phyloP scores from a whole-genome alignment of 1,140 invertebrate genomes.

The Tribolium castaneum region DNA sequence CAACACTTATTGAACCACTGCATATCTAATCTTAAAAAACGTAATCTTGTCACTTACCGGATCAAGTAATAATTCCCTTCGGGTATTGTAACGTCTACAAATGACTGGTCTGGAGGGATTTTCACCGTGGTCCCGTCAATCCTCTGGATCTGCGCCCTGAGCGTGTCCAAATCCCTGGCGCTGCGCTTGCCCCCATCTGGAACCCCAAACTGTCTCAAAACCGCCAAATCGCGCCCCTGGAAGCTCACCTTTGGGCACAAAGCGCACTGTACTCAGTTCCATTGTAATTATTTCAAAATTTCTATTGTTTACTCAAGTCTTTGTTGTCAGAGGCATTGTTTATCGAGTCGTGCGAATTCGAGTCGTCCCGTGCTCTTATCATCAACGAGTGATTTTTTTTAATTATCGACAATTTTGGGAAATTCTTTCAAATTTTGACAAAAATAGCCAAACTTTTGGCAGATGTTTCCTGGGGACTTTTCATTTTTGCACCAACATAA shows the following conservation, averaged over 20 bases:
- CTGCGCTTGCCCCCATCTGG: slow-evolving; percentile 49
- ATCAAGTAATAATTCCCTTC: slow-evolving; percentile 58
- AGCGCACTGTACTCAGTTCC: slow-evolving; percentile 49
- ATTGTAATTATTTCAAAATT: slow-evolving; percentile 14
- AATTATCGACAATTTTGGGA: background rate
- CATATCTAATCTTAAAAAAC: background rate
- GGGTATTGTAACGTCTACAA: slow-evolving; percentile 56
- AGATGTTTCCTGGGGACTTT: background rate
- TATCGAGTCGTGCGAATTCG: background rate
- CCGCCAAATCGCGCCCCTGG: background rate
- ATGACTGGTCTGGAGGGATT: slow-evolving; percentile 47
- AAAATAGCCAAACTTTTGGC: background rate
- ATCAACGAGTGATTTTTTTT: background rate
- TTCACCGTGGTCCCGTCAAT: slow-evolving; percentile 58
- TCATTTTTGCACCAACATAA: background rate
- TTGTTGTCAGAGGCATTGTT: slow-evolving; percentile 14
- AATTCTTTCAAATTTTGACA: background rate
- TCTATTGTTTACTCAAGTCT: background rate
- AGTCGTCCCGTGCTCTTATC: background rate
- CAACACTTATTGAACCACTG: no score
- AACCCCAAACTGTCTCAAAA: slow-evolving; percentile 28
- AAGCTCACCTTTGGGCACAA: slow-evolving; percentile 51
- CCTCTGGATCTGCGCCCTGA: slow-evolving; percentile 56
- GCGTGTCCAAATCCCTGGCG: slow-evolving; percentile 50
- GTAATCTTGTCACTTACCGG: slow-evolving; percentile 49